Conservation (phyloP, 2,797 vertebrate genomes). For the Acanthiza pusilla region DNA sequence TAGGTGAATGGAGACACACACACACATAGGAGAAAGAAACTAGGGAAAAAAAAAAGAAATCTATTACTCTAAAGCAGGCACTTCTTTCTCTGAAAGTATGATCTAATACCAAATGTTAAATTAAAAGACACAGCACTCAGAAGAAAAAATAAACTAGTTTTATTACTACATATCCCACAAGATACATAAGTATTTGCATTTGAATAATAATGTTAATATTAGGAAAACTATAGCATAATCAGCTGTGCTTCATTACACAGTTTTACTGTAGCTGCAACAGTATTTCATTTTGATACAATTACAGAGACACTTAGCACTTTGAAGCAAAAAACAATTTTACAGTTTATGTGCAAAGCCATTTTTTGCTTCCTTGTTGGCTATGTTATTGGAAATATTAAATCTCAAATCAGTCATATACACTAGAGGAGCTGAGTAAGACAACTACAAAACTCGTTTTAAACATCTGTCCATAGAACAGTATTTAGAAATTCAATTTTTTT, state of each 20-base stretch:
- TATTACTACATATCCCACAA: not conserved
- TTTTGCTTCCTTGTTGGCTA: not conserved
- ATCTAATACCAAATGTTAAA: not conserved
- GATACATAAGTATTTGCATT: not conserved
- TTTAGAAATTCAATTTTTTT: not conserved
- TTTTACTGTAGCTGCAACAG: not conserved
- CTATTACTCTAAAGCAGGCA: not conserved
- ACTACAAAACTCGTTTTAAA: not conserved
- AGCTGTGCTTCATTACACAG: not conserved
- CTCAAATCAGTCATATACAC: not conserved
- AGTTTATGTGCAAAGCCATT: not conserved
- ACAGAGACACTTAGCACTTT: not conserved
- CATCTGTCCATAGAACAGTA: not conserved
- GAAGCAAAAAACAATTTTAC: not conserved
- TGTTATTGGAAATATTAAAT: not conserved
- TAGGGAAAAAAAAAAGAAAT: not conserved
- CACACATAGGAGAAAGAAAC: not conserved
- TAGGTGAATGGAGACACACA: not conserved
- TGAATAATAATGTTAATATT: conserved; percentile 26
- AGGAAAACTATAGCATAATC: not conserved
- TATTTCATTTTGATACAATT: not conserved
- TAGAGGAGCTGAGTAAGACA: not conserved
- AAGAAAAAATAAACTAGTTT: not conserved
- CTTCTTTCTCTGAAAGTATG: not conserved
- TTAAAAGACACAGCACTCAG: not conserved